phyloP scores from a whole-genome alignment of 2,113 vertebrate genomes.

The Periophthalmus modestus region DNA sequence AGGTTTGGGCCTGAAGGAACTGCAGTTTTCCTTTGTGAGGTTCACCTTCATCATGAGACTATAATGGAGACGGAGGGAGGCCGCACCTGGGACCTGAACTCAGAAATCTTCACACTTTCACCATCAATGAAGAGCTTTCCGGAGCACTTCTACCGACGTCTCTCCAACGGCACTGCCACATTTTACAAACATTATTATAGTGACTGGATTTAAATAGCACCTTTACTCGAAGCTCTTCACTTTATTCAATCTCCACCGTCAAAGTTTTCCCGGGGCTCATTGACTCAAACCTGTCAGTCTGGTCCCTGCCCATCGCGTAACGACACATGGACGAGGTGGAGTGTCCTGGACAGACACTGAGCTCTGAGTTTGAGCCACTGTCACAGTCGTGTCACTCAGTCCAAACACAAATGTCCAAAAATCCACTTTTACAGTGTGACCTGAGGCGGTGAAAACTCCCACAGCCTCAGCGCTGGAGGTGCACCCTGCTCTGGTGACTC shows the following conservation, averaged over 20 bases:
- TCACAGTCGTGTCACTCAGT: conserved; percentile 1
- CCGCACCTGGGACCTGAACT: background rate
- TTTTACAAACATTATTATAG: no score
- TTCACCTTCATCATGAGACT: background rate
- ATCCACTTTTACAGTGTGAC: conserved; percentile 23
- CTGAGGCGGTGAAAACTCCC: conserved; percentile 48
- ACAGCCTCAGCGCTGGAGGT: conserved; percentile 40
- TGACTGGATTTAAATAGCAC: no score
- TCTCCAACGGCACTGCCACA: background rate
- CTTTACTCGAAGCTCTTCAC: no score
- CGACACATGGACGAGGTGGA: no score
- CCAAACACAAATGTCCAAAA: conserved; percentile 18
- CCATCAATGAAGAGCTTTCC: background rate
- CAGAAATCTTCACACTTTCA: background rate
- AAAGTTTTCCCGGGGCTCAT: no score
- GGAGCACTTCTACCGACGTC: no score
- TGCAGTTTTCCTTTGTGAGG: background rate
- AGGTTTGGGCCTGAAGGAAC: background rate
- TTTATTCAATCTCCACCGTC: no score
- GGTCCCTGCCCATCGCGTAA: no score
- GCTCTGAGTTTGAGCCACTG: background rate
- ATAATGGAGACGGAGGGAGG: conserved; percentile 2
- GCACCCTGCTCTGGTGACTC: conserved; percentile 65
- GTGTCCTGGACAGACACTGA: no score
- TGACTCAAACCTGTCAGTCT: background rate